A percentile compares a stretch with the other conserved stretches of the same genome.
Evolutionary conservation across 2,113 vertebrate species (phyloP).

Genomic region (Phalacrocorax aristotelis): DNA sequence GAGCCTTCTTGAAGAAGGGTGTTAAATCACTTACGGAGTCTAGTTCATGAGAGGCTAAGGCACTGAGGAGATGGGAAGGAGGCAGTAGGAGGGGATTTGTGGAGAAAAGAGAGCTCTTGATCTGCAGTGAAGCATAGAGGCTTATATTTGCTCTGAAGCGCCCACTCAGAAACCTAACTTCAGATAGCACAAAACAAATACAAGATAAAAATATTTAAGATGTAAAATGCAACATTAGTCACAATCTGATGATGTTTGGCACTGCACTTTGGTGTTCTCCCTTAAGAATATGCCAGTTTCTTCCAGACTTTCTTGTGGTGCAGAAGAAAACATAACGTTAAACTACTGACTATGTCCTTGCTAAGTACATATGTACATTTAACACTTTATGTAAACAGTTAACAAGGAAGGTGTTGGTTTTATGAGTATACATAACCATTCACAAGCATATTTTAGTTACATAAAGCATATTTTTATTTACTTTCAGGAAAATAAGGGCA

Average conservation of each 20-base stretch:
- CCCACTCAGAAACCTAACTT: neutral
- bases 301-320: neutral
- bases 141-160: neutral
- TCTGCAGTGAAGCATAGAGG: neutral
- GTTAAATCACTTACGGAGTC: neutral
- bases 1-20: neutral
- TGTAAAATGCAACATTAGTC: neutral
- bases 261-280: neutral
- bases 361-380: neutral
- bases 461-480: neutral
- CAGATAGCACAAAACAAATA: neutral
- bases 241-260: neutral
- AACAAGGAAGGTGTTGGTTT: neutral
- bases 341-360: neutral
- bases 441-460: neutral
- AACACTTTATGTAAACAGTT: neutral
- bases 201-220: neutral
- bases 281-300: neutral
- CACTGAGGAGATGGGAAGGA: neutral
- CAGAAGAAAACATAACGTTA: neutral
- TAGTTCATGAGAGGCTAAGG: neutral
- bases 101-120: neutral
- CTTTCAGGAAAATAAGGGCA: neutral
- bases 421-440: neutral
- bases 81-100: neutral